These are phyloP conservation scores for Phrixothrix hirtus DNA, from an alignment of 2,888 invertebrate genomes.

Conservation along the genomic window DNA sequence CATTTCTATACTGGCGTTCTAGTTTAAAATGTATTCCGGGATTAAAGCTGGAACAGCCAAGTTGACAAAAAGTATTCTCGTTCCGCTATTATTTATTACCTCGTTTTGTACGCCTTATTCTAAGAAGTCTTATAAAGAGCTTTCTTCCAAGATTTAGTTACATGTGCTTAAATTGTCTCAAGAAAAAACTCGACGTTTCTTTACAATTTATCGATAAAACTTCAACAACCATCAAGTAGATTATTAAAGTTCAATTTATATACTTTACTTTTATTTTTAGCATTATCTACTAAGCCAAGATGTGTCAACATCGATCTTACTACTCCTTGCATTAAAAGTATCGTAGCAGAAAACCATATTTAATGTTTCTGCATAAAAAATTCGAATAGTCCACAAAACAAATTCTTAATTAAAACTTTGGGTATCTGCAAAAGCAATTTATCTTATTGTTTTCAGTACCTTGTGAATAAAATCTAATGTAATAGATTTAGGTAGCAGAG, in stretches of 20 bases:
- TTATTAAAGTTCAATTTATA: constrained; percentile 7
- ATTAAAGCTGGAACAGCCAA: constrained; percentile 30
- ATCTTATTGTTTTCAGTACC: background rate
- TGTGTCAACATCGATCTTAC: background rate
- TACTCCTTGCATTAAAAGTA: no score
- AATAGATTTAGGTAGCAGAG: background rate
- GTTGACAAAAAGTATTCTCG: constrained; percentile 31
- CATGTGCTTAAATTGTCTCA: constrained; percentile 27
- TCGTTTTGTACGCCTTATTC: constrained; percentile 29
- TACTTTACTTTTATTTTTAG: background rate
- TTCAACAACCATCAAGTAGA: constrained; percentile 1
- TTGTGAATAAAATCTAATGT: background rate
- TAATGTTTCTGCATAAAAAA: background rate
- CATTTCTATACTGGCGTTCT: constrained; percentile 23
- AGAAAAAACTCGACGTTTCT: constrained; percentile 18
- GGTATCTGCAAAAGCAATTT: background rate
- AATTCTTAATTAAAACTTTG: background rate
- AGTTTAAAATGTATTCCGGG: constrained; percentile 28
- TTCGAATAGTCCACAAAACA: background rate
- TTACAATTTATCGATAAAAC: constrained; percentile 17
- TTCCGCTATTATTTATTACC: constrained; percentile 31
- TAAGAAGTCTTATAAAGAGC: constrained; percentile 29
- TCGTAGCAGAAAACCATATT: background rate
- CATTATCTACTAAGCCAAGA: background rate
- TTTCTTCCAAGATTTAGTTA: constrained; percentile 30